These are phyloP conservation scores for Drosophila bifasciata DNA, from an alignment of 1,140 invertebrate species.

Conservation along the genomic window DNA sequence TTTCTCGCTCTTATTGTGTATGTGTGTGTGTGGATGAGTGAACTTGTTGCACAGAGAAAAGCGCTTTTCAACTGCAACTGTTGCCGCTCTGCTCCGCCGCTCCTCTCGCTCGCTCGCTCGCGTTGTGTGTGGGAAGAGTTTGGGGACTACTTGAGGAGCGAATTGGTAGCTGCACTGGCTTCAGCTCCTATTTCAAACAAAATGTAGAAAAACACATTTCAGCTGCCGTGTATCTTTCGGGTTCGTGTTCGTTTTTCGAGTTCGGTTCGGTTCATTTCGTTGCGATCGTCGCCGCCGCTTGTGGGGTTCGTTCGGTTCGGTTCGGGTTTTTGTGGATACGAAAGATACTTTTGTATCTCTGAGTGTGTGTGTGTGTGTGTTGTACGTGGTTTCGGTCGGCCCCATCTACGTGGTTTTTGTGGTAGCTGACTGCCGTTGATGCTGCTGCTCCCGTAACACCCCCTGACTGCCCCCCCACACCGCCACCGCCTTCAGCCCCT, in stretches of 20 bases:
- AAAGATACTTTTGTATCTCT: constrained; percentile 18
- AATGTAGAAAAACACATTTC: constrained; percentile 84
- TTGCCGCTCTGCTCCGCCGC: constrained; percentile 15
- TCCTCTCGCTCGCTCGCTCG: no score
- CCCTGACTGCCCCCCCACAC: constrained; percentile 33
- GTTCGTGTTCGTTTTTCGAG: constrained; percentile 31
- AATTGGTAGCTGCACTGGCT: constrained; percentile 84
- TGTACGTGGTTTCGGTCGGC: constrained; percentile 39
- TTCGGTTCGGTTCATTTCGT: constrained; percentile 39
- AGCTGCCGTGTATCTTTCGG: constrained; percentile 76
- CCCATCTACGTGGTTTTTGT: constrained; percentile 73
- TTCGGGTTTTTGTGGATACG: constrained; percentile 45
- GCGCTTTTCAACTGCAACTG: constrained; percentile 65
- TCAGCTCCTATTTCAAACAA: constrained; percentile 84
- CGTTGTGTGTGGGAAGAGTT: constrained; percentile 83
- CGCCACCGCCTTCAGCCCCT: constrained; percentile 11
- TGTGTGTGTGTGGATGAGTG: constrained; percentile 50
- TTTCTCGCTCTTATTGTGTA: background rate
- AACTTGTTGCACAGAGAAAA: constrained; percentile 77
- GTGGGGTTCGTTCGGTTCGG: constrained; percentile 44
- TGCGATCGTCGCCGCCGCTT: constrained; percentile 32
- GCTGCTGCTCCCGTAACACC: constrained; percentile 72
- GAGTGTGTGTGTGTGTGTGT: constrained; percentile 15
- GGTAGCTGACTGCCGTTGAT: constrained; percentile 67
- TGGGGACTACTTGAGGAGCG: constrained; percentile 84